Percentiles rank a stretch among this genome's conserved stretches.
phyloP scores from a whole-genome alignment of 2,797 vertebrate genomes.

The Sebastes matsubarae region DNA sequence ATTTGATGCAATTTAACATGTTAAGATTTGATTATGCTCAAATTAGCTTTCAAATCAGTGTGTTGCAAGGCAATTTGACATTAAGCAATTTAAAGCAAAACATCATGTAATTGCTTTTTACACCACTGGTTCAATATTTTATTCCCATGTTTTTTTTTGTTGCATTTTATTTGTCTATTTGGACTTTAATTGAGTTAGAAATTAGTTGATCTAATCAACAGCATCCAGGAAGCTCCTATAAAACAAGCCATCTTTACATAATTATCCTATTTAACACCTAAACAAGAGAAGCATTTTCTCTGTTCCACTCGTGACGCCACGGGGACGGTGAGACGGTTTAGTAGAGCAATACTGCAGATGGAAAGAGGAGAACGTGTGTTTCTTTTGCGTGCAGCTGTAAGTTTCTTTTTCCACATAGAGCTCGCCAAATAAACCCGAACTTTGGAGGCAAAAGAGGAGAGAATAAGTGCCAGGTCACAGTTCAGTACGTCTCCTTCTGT shows the following conservation, averaged over 20 bases:
- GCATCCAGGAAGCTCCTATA: constrained; percentile 21
- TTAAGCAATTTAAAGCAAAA: background rate
- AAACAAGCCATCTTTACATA: constrained; percentile 31
- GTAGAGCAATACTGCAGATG: background rate
- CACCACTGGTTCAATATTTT: background rate
- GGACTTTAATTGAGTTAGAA: constrained; percentile 31
- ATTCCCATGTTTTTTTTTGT: background rate
- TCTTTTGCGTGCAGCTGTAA: constrained; percentile 9
- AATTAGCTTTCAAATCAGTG: background rate
- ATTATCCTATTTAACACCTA: constrained; percentile 29
- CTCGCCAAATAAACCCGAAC: constrained; percentile 35
- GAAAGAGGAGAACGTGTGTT: background rate
- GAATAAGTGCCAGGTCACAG: constrained; percentile 44
- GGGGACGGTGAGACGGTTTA: background rate
- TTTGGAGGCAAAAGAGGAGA: constrained; percentile 10
- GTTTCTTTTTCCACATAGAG: background rate
- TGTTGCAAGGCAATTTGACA: background rate
- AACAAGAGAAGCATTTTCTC: constrained; percentile 6
- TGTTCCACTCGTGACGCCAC: background rate
- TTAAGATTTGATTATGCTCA: background rate
- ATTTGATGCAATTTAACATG: background rate
- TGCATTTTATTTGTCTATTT: constrained; percentile 5
- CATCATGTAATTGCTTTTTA: constrained; percentile 1
- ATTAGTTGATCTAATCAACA: constrained; percentile 37
- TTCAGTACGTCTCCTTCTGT: constrained; percentile 38